Conservation (phyloP, 1,140 invertebrate genomes). For the Luehdorfia chinensis region DNA sequence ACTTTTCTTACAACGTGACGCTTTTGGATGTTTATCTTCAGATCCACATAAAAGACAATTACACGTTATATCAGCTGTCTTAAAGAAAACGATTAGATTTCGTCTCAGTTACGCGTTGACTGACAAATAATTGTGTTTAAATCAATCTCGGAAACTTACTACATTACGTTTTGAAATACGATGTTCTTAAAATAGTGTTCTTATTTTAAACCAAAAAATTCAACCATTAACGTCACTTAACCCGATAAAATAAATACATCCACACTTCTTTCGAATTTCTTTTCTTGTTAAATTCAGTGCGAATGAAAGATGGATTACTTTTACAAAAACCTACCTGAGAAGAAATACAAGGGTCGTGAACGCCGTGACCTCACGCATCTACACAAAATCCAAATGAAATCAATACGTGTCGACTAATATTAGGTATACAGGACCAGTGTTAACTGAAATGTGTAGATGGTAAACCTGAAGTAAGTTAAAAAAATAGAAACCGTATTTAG, state of each 20-base stretch:
- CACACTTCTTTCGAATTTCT: no score
- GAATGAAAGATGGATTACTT: slow-evolving; percentile 45
- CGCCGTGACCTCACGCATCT: slow-evolving; percentile 55
- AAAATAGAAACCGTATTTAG: slow-evolving; percentile 14
- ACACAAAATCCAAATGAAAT: slow-evolving; percentile 53
- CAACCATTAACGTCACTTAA: no score
- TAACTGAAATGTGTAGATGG: slow-evolving; percentile 5
- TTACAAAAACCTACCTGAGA: slow-evolving; percentile 38
- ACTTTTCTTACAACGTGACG: slow-evolving; percentile 48
- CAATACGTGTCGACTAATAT: slow-evolving; percentile 34
- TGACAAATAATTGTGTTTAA: no score
- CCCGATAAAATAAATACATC: no score
- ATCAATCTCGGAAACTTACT: no score
- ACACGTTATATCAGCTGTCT: slow-evolving; percentile 21
- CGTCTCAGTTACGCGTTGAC: neutral
- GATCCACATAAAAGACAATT: slow-evolving; percentile 38
- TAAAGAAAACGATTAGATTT: slow-evolving; percentile 1
- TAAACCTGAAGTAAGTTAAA: slow-evolving; percentile 26
- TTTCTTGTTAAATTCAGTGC: slow-evolving; percentile 1
- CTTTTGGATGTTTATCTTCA: slow-evolving; percentile 36
- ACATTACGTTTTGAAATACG: no score
- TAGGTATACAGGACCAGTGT: slow-evolving; percentile 21
- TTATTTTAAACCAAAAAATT: no score
- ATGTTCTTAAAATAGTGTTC: no score
- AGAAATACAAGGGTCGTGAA: slow-evolving; percentile 37